Conservation (phyloP, 2,113 vertebrate genomes). For the Laticauda colubrina region DNA sequence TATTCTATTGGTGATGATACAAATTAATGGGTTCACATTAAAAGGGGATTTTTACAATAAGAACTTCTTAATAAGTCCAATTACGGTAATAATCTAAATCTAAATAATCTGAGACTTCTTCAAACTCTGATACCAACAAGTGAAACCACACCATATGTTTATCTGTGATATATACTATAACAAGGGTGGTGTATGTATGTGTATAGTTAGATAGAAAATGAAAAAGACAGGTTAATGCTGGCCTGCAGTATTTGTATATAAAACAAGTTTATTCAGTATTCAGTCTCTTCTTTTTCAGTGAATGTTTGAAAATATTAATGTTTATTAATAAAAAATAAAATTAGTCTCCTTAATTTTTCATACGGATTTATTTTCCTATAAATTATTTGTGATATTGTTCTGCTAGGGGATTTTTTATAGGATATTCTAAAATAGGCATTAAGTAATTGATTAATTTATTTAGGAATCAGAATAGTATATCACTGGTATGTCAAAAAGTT, state of each 20-base stretch:
- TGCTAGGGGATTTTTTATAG: neutral
- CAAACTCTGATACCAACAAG: neutral
- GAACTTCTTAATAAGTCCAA: neutral
- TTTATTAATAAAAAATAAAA: neutral
- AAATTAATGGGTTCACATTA: neutral
- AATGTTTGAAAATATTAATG: neutral
- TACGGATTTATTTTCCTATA: neutral
- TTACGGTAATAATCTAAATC: neutral
- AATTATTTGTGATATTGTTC: neutral
- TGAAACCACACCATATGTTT: neutral
- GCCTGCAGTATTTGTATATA: neutral
- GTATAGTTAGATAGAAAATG: neutral
- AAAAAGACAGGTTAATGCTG: neutral
- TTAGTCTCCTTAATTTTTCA: neutral
- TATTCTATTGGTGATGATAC: neutral
- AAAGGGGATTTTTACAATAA: neutral
- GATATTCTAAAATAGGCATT: neutral
- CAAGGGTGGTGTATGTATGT: neutral
- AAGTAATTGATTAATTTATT: neutral
- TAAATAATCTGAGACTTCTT: neutral
- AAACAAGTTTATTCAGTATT: neutral
- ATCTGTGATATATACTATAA: neutral
- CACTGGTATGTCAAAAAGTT: neutral
- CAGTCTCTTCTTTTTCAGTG: neutral
- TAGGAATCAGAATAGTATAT: neutral